Evolutionary conservation across 64 coral and sea anemone species (phyloP).

Genomic region (Hydrozoanthus tunicans): DNA sequence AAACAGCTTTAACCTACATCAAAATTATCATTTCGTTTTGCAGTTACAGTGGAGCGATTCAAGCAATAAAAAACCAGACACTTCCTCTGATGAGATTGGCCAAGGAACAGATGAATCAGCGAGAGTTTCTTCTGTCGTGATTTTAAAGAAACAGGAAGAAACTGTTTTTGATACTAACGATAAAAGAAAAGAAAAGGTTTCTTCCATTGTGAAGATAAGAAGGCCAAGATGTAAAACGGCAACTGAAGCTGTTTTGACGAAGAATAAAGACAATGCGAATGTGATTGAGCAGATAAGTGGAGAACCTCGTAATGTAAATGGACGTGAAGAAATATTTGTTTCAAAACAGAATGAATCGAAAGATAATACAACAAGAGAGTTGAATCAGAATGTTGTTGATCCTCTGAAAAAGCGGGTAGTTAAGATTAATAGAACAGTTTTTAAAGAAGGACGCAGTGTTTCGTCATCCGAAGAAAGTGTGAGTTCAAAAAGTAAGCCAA

Average conservation of each 20-base stretch:
- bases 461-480: not conserved
- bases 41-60: slow-evolving; percentile 18
- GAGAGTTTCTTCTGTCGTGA: slow-evolving; percentile 29
- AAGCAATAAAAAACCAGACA: not conserved
- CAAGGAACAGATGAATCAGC: not conserved
- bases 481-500: not conserved
- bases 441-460: not conserved
- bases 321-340: not conserved
- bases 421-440: slow-evolving; percentile 22
- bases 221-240: not conserved
- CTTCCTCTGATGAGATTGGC: not conserved
- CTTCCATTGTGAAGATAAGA: slow-evolving; percentile 40
- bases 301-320: not conserved
- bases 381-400: not conserved
- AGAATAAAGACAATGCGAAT: not conserved
- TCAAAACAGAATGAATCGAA: not conserved
- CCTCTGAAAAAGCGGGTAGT: not conserved
- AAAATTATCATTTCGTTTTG: not conserved
- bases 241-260: not conserved
- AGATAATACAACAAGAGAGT: not conserved
- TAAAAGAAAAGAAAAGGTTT: slow-evolving; percentile 1
- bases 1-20: not conserved
- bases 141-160: not conserved
- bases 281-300: not conserved
- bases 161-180: not conserved